phyloP scores from a whole-genome alignment of 2,113 vertebrate genomes.

The Dicentrarchus labrax region DNA sequence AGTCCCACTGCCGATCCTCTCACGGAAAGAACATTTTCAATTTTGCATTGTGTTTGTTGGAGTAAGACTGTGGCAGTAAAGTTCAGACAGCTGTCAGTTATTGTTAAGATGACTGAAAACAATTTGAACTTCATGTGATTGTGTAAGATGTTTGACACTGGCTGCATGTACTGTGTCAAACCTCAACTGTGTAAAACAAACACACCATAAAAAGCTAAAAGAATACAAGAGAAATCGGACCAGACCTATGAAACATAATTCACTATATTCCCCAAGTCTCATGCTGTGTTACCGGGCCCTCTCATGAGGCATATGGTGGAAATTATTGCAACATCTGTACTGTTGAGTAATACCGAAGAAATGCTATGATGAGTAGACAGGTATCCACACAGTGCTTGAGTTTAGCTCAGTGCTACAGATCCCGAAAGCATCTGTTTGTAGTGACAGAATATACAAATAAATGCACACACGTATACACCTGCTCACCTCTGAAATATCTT shows the following conservation, averaged over 20 bases:
- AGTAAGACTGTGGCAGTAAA: not conserved
- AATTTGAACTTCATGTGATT: not conserved
- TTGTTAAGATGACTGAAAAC: not conserved
- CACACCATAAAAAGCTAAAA: not conserved
- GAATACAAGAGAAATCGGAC: not conserved
- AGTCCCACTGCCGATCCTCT: not conserved
- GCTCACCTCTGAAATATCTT: slow-evolving; percentile 6
- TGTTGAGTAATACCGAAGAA: not conserved
- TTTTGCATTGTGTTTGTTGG: not conserved
- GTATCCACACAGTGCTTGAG: not conserved
- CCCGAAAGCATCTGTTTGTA: slow-evolving; percentile 7
- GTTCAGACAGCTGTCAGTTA: not conserved
- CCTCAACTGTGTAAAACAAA: not conserved
- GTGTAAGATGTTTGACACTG: not conserved
- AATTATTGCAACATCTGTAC: not conserved
- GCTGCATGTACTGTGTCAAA: no score
- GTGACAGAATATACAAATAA: not conserved
- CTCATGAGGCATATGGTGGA: not conserved
- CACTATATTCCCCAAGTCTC: not conserved
- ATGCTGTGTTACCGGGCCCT: not conserved
- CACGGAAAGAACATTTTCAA: not conserved
- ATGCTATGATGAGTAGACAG: not conserved
- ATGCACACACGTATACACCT: slow-evolving; percentile 2
- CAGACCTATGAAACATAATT: not conserved
- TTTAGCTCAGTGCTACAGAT: slow-evolving; percentile 14